These are phyloP conservation scores for Prionailurus viverrinus DNA, from an alignment of 2,113 vertebrate genomes.

Conservation along the genomic window DNA sequence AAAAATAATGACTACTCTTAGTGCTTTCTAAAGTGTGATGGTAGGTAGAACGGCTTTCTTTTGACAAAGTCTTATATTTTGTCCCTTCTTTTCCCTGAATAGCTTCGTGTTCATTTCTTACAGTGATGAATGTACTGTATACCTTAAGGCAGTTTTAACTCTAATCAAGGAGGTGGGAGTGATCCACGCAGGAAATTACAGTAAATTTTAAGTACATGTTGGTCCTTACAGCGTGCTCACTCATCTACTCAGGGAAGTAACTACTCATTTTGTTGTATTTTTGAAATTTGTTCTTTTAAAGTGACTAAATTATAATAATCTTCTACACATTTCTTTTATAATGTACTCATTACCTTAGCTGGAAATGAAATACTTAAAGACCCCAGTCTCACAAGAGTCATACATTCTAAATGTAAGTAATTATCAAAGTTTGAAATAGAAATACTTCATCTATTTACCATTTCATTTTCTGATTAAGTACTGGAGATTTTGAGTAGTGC, in stretches of 20 bases:
- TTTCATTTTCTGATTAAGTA: conserved; percentile 5
- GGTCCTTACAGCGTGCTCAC: not conserved
- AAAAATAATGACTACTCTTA: not conserved
- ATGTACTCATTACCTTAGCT: conserved; percentile 18
- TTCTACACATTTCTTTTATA: conserved; percentile 23
- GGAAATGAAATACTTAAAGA: not conserved
- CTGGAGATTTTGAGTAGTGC: not conserved
- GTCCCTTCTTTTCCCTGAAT: not conserved
- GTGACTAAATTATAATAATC: conserved; percentile 39
- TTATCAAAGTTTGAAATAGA: conserved; percentile 36
- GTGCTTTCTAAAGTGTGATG: not conserved
- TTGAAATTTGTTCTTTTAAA: not conserved
- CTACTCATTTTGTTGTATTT: conserved; percentile 45
- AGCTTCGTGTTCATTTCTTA: not conserved
- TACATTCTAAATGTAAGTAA: conserved; percentile 44
- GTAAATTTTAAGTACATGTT: conserved; percentile 13
- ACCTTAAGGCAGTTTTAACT: not conserved
- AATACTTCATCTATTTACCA: not conserved
- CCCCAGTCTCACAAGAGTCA: not conserved
- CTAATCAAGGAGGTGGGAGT: conserved; percentile 41
- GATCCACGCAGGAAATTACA: conserved; percentile 21
- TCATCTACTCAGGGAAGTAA: not conserved
- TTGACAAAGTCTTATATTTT: not conserved
- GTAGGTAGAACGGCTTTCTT: not conserved
- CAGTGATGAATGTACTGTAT: not conserved